Percentiles rank a stretch among this genome's conserved stretches.
Conservation (phyloP, 1,140 invertebrate genomes). For the Drosophila bocqueti region DNA sequence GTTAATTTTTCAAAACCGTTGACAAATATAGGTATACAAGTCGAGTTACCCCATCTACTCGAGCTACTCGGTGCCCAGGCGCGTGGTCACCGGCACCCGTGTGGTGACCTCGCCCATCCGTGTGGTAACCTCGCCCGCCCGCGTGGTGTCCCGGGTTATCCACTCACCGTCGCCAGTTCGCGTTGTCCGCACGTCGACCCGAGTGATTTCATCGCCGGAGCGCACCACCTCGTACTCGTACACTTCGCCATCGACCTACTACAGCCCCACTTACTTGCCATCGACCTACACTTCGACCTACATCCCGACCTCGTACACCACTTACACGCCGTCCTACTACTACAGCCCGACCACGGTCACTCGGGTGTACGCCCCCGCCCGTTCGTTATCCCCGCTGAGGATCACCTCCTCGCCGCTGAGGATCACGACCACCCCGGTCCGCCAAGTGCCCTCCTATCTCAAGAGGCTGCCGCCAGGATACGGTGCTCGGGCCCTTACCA, state of each 20-base stretch:
- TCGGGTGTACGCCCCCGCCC: conserved; percentile 71
- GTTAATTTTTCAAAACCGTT: conserved; percentile 50
- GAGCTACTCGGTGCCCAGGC: conserved; percentile 87
- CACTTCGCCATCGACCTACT: conserved; percentile 67
- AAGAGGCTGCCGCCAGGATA: conserved; percentile 88
- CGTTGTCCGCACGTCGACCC: conserved; percentile 87
- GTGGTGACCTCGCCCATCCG: conserved; percentile 81
- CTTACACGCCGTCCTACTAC: conserved; percentile 77
- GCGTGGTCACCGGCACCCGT: conserved; percentile 68
- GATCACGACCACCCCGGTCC: conserved; percentile 86
- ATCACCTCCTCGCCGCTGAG: conserved; percentile 86
- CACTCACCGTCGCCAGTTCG: conserved; percentile 85
- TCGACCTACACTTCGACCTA: conserved; percentile 86
- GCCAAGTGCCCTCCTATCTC: conserved; percentile 89
- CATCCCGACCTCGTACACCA: conserved; percentile 74
- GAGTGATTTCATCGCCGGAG: conserved; percentile 86
- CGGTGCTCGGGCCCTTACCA: conserved; percentile 89
- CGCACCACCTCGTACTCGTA: conserved; percentile 67
- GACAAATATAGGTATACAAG: conserved; percentile 78
- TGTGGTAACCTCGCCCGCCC: conserved; percentile 83
- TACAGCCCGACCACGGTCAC: conserved; percentile 78
- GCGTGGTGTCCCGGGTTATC: conserved; percentile 73
- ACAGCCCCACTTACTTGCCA: conserved; percentile 75
- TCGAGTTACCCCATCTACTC: conserved; percentile 84
- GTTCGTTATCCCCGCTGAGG: conserved; percentile 86